Evolutionary conservation across 2,113 vertebrate genomes (phyloP).

Genomic region (Thalassarche chlororhynchos): DNA sequence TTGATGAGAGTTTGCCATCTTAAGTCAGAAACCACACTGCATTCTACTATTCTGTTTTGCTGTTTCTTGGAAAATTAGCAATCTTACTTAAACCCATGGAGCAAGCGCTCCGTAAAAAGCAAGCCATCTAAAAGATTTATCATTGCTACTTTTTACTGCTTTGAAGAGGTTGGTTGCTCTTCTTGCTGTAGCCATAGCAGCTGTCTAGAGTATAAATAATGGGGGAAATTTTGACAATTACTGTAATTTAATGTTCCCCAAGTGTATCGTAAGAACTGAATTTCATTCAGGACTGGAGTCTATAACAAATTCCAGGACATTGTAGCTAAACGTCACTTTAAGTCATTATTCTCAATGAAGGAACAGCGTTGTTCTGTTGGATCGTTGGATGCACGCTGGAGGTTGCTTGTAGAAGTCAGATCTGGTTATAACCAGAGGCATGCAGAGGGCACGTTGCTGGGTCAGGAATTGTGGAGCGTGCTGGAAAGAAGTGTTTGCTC

Average conservation of each 20-base stretch:
- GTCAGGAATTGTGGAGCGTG: not conserved
- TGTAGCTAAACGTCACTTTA: not conserved
- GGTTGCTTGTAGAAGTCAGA: not conserved
- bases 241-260: constrained; percentile 41
- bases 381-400: fast-evolving
- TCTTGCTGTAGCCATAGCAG: constrained; percentile 57
- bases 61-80: not conserved
- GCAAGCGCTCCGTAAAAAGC: not conserved
- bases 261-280: not conserved
- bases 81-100: not conserved
- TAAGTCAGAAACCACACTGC: not conserved
- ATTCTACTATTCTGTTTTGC: not conserved
- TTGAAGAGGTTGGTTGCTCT: constrained; percentile 57
- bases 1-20: not conserved
- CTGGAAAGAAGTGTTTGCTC: not conserved
- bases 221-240: constrained; percentile 53
- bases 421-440: not conserved
- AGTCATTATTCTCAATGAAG: not conserved
- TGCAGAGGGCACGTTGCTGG: not conserved
- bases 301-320: not conserved
- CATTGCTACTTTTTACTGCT: constrained; percentile 10
- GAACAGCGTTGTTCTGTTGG: not conserved
- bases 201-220: constrained; percentile 70
- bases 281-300: not conserved
- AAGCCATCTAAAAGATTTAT: constrained; percentile 33